These are phyloP conservation scores for Steromphala cineraria DNA, from an alignment of 2,888 invertebrate genomes.

Conservation along the genomic window DNA sequence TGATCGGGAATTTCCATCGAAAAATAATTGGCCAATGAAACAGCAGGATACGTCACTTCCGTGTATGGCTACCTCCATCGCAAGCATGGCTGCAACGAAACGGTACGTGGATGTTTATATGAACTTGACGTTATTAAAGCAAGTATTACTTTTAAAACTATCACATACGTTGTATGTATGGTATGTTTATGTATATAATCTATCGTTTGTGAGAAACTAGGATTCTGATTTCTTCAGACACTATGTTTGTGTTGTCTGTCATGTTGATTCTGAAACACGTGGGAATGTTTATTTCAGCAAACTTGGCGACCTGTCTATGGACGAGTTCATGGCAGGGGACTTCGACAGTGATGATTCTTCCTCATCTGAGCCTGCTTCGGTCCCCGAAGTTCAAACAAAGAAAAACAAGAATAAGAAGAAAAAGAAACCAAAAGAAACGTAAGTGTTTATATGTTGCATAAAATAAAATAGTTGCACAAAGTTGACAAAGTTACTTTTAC, in stretches of 20 bases:
- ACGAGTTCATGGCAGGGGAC: slow-evolving; percentile 54
- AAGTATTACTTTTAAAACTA: too few relatives aligned
- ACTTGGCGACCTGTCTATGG: slow-evolving; percentile 53
- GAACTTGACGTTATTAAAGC: too few relatives aligned
- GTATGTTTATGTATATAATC: not conserved
- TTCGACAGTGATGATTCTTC: slow-evolving; percentile 41
- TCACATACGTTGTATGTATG: too few relatives aligned
- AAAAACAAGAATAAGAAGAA: slow-evolving; percentile 25
- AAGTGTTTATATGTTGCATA: not conserved
- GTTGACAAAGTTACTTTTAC: not conserved
- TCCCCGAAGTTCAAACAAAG: slow-evolving; percentile 32
- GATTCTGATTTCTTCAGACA: too few relatives aligned
- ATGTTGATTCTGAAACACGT: not conserved
- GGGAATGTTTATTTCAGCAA: slow-evolving; percentile 38
- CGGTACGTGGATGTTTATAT: slow-evolving; percentile 26
- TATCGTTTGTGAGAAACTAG: too few relatives aligned
- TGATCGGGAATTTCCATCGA: not conserved
- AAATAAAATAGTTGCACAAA: not conserved
- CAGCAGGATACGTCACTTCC: slow-evolving; percentile 22
- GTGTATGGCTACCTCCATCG: slow-evolving; percentile 45
- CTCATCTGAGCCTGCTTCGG: slow-evolving; percentile 6
- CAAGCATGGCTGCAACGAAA: slow-evolving; percentile 50
- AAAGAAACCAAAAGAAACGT: not conserved
- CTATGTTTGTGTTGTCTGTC: too few relatives aligned
- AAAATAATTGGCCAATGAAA: not conserved